Base-by-base conservation (phyloP, 2,888 invertebrate species). In the Chloromyia formosa region DNA sequence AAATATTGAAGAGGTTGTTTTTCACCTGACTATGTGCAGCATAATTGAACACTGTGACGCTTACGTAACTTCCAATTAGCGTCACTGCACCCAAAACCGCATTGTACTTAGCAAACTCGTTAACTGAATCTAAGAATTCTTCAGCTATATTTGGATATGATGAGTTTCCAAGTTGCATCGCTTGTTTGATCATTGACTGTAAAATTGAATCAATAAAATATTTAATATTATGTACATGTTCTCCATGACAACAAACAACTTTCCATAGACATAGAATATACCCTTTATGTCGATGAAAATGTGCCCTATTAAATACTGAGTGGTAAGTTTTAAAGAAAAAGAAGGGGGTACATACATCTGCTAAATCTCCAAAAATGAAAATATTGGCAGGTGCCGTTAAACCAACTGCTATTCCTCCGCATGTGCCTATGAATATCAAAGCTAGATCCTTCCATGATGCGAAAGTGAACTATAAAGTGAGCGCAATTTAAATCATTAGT, bases 31-130 rank as follows among this genome's bases (percentile, higher is more conserved):
- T 89, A 81, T 90, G 89, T 0, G 93, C 91, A 0, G 91, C 88
- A 75, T 90, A 89, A 81, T 93, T 93, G 84, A 93, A 92, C 1
- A 89, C 79, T 2, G 90, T 88, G 0, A 92, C 88, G 0, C 91
- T 89, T 3, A 88, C 78, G 80, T 93, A 93, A 73, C 90, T 89
- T 75, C 90, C 83, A 0, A 89, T 66, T 0, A 93, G 83, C 82
- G 92, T 88, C 0, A 87, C 82, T 0, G 85, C 81, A 62, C 93
- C 93, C 56, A 93, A 86, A 2, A 88, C 80, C 0, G 86, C 84
- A 82, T 92, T 92, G 78, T 89, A 87, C 9, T 91, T 82, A 0
- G 91, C 89, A 80, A 92, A 93, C 10, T 82, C 78, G 53, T 81
- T 80, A 0, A 92, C 85, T 0, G 87, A 86, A 0, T 85, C 82